These are phyloP conservation scores for Corapipo altera DNA, from an alignment of 2,113 vertebrate genomes.

Conservation along the genomic window DNA sequence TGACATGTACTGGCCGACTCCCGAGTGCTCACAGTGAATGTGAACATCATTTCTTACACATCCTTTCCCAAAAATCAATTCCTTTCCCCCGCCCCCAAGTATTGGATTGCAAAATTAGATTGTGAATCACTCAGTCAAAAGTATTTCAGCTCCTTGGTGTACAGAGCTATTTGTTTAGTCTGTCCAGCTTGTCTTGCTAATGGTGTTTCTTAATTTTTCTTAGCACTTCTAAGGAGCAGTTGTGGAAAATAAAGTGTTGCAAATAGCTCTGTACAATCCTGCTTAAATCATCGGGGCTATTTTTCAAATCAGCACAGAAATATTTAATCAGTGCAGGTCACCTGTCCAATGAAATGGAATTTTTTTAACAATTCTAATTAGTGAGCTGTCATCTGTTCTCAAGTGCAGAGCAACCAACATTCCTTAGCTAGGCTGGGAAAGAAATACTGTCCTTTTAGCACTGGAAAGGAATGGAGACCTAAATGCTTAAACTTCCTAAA, in stretches of 20 bases:
- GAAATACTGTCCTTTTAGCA: neutral
- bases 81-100: accelerated
- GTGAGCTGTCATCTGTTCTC: neutral
- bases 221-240: neutral
- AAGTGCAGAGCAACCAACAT: neutral
- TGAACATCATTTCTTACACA: neutral
- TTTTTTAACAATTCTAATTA: conserved; percentile 2
- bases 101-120: neutral
- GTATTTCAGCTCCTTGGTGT: neutral
- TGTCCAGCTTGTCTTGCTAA: neutral
- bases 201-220: neutral
- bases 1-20: neutral
- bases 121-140: neutral
- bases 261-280: neutral
- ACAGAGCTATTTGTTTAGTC: neutral
- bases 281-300: neutral
- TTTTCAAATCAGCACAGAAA: conserved; percentile 21
- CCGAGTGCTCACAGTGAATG: neutral
- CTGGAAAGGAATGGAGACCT: neutral
- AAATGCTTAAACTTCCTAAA: neutral
- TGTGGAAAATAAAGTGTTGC: neutral
- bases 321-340: conserved; percentile 28
- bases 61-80: neutral
- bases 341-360: neutral
- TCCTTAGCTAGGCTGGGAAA: neutral